Percentiles rank a stretch among this genome's conserved stretches.
These are phyloP conservation scores for Yasuhikotakia modesta DNA, from an alignment of 2,797 vertebrate species.

Conservation along the genomic window DNA sequence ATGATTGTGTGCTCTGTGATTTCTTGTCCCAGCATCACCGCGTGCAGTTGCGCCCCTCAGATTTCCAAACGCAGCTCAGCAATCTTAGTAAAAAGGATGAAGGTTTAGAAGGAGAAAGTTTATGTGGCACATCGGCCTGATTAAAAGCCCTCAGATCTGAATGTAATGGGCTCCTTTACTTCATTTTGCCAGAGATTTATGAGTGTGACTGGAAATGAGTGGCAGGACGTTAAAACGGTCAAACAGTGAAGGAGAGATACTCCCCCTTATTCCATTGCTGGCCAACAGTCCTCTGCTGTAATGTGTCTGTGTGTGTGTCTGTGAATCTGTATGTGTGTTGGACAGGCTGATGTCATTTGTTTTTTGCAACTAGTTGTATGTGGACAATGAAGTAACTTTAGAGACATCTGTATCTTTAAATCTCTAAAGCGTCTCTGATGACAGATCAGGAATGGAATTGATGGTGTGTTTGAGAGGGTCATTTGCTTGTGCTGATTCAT, in stretches of 20 bases:
- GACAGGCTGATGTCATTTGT: neutral
- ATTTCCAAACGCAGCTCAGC: conserved; percentile 21
- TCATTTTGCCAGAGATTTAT: conserved; percentile 72
- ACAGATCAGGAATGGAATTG: neutral
- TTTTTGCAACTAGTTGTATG: neutral
- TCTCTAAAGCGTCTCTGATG: no score
- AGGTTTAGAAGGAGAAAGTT: conserved; percentile 77
- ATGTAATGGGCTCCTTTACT: conserved; percentile 76
- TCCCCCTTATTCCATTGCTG: conserved; percentile 21
- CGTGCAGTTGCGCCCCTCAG: neutral
- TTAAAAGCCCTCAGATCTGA: conserved; percentile 75
- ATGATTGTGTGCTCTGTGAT: conserved; percentile 28
- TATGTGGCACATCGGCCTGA: conserved; percentile 72
- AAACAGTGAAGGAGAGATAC: conserved; percentile 72
- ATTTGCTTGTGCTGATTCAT: neutral
- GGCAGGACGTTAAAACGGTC: conserved; percentile 74
- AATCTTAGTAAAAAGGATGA: conserved; percentile 65
- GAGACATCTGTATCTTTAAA: no score
- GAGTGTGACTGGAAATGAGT: conserved; percentile 70
- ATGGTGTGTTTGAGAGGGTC: neutral
- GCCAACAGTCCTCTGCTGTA: conserved; percentile 31
- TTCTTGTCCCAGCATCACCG: conserved; percentile 17
- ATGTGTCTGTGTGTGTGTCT: conserved; percentile 13
- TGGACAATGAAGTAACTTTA: no score
- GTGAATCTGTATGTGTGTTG: neutral